Conservation (phyloP, 2,888 invertebrate species). For the Acronicta aceris region DNA sequence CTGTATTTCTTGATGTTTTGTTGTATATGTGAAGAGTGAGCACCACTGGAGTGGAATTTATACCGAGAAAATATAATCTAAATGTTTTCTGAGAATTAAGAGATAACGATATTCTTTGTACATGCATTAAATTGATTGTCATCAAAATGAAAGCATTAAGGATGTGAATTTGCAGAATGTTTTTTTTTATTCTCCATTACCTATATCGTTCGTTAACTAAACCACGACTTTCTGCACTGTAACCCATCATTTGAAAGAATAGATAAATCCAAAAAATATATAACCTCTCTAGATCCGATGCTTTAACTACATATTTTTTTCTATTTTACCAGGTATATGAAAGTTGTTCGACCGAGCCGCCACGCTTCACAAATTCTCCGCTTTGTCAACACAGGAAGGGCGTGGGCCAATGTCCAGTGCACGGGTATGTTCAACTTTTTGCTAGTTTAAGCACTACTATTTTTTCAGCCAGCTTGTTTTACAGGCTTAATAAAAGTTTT, state of each 20-base stretch:
- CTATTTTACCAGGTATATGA: conserved; percentile 77
- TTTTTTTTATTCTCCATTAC: too few species aligned
- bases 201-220: too few species aligned
- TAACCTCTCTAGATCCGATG: too few species aligned
- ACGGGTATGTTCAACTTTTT: conserved; percentile 66
- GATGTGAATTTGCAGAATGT: too few species aligned
- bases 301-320: conserved; percentile 5
- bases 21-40: neutral
- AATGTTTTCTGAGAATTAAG: neutral
- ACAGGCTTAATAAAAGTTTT: neutral
- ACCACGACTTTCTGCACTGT: too few species aligned
- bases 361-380: conserved; percentile 78
- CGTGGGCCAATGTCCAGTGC: conserved; percentile 69
- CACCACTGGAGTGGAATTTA: conserved; percentile 2
- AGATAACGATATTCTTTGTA: too few species aligned
- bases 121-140: too few species aligned
- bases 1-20: too few species aligned
- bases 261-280: too few species aligned
- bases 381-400: conserved; percentile 73
- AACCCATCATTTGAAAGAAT: too few species aligned
- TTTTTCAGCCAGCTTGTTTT: neutral
- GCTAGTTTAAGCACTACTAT: neutral
- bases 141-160: too few species aligned
- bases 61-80: conserved; percentile 2
- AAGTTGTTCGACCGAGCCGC: conserved; percentile 76